Conservation (phyloP, 2,888 invertebrate species). For the Ceratothoa steindachneri region DNA sequence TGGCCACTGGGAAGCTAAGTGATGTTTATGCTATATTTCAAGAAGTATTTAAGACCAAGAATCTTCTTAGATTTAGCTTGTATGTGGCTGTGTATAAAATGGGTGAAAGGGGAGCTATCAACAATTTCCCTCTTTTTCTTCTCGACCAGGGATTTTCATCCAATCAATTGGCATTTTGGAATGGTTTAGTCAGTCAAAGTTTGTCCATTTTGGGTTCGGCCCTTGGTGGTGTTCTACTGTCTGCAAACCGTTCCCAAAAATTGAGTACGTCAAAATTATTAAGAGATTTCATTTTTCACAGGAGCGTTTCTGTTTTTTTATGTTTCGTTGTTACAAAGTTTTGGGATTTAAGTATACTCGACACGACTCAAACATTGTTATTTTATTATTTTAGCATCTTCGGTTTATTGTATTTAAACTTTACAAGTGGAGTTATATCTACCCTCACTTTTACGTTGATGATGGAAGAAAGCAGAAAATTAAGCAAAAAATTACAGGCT, state of each 20-base stretch:
- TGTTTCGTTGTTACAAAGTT: constrained; percentile 13
- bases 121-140: constrained; percentile 35
- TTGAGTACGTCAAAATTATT: constrained; percentile 5
- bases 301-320: constrained; percentile 2
- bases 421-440: constrained; percentile 38
- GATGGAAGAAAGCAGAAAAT: constrained; percentile 31
- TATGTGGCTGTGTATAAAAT: constrained; percentile 42
- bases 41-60: constrained; percentile 24
- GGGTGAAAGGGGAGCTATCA: constrained; percentile 42
- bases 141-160: constrained; percentile 31
- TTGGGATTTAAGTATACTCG: background rate
- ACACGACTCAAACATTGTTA: background rate
- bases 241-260: background rate
- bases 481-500: constrained; percentile 18
- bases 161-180: constrained; percentile 38
- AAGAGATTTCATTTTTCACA: background rate
- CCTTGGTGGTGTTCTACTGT: constrained; percentile 28
- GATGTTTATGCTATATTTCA: constrained; percentile 20
- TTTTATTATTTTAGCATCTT: constrained; percentile 13
- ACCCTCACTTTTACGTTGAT: constrained; percentile 38
- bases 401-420: constrained; percentile 25
- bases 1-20: too few relatives aligned
- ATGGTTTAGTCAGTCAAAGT: constrained; percentile 33
- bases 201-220: constrained; percentile 36
- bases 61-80: constrained; percentile 25